Percentiles rank a stretch among this genome's conserved stretches.
These are phyloP conservation scores for Gopherus flavomarginatus DNA, from an alignment of 2,113 vertebrate species.

Conservation along the genomic window DNA sequence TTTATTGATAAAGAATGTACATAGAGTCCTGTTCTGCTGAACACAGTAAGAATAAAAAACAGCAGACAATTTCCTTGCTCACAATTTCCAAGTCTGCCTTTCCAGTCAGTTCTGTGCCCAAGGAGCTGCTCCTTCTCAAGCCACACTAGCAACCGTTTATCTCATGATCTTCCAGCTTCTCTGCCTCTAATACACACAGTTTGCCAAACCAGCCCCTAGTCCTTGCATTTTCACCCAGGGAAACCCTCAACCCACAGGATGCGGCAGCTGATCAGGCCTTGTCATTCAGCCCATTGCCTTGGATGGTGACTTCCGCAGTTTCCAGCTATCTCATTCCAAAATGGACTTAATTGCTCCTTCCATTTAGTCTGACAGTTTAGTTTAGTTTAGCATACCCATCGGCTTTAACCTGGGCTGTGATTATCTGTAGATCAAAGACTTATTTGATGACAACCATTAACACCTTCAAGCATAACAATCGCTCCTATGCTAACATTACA, in stretches of 20 bases:
- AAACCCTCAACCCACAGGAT: neutral
- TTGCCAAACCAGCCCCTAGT: no score
- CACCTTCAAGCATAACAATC: neutral
- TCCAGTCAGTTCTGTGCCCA: neutral
- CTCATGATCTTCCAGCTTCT: no score
- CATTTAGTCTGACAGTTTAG: neutral
- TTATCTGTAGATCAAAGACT: neutral
- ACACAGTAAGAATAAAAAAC: no score
- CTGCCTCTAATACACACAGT: no score
- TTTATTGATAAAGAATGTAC: no score
- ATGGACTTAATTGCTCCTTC: neutral
- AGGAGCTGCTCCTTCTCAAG: neutral
- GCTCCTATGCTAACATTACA: neutral
- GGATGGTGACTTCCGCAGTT: neutral
- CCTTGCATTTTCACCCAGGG: no score
- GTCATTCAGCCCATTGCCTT: neutral
- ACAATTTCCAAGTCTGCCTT: neutral
- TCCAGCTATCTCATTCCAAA: neutral
- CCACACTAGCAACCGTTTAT: no score
- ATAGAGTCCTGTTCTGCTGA: no score
- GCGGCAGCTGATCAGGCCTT: neutral
- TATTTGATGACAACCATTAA: neutral
- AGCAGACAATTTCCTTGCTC: no score
- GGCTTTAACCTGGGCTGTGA: neutral
- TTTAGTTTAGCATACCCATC: neutral